A percentile compares a stretch with the other conserved stretches of the same genome.
Evolutionary conservation across 2,888 invertebrate genomes (phyloP).

Genomic region (Melanostoma mellinum): DNA sequence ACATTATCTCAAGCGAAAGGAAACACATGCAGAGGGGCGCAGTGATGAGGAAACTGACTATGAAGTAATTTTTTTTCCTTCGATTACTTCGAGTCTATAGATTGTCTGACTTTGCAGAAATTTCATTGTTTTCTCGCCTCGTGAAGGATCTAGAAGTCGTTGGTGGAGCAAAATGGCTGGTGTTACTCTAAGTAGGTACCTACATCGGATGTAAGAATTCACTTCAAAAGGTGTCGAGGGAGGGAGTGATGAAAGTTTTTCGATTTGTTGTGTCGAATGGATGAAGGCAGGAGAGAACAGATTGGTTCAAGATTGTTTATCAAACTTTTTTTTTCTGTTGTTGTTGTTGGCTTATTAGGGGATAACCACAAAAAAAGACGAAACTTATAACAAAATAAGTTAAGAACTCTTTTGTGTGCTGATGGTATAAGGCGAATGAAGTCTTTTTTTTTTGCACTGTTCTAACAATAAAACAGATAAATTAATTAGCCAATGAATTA

Average conservation of each 20-base stretch:
- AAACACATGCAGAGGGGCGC: constrained; percentile 34
- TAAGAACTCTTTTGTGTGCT: background rate
- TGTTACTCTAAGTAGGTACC: constrained; percentile 28
- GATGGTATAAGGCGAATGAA: background rate
- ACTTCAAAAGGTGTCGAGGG: constrained; percentile 31
- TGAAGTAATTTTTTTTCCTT: constrained; percentile 15
- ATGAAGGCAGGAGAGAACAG: constrained; percentile 46
- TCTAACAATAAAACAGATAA: constrained; percentile 47
- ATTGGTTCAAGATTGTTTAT: constrained; percentile 64
- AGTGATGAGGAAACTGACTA: constrained; percentile 20
- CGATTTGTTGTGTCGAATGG: constrained; percentile 66
- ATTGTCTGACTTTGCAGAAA: constrained; percentile 52
- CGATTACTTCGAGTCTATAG: constrained; percentile 26
- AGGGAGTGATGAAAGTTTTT: constrained; percentile 58
- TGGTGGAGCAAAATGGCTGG: constrained; percentile 21
- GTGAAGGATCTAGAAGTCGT: constrained; percentile 30
- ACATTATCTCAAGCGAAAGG: constrained; percentile 48
- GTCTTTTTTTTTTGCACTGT: background rate
- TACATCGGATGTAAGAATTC: constrained; percentile 57
- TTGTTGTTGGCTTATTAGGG: constrained; percentile 35
- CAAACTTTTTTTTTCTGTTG: constrained; percentile 25
- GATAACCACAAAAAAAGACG: constrained; percentile 43
- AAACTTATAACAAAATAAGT: constrained; percentile 6
- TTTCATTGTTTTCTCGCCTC: constrained; percentile 54
- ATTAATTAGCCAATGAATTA: constrained; percentile 65